Base-by-base conservation (phyloP, 1,140 invertebrate genomes). In the Musca domestica region DNA sequence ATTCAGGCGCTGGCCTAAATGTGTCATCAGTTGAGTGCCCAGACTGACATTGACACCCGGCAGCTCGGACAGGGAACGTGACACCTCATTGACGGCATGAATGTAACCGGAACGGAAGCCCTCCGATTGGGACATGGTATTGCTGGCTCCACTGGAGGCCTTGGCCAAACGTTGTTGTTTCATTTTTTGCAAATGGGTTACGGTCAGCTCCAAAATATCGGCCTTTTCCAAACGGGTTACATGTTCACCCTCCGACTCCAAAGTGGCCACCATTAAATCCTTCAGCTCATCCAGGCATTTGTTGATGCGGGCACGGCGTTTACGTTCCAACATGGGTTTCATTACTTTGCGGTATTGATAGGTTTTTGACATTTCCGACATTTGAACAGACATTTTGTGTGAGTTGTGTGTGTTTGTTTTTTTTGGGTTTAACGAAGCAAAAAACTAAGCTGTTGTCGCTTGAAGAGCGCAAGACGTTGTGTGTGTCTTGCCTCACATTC, bases 261-360 rank as follows among this genome's bases (percentile, higher is more conserved):
- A 82, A 23, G 94, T 93, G 74, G 91, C 90, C 63, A 96, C 91
- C 88, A 98, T 95, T 70, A 97, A 83, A 76, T 94, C 92, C 81
- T 98, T 98, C 22, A 98, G 86, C 80, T 98, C 94, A 76, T 95
- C 92, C 73, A 98, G 84, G 81, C 94, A 97, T 66, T 92, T 90
- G 83, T 98, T 98, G 83, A 98, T 98, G 73, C 96, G 87, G 54
- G 95, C 95, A 69, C 96, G 86, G 61, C 95, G 87, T 83, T 95
- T 95, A 74, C 95, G 90, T 84, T 98, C 96, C 81, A 98, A 87
- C 89, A 98, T 92, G 71, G 96, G 96, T 83, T 98, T 98, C 91
- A 94, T 95, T 74, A 95, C 92, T 88, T 95, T 95, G 83, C 93
- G 87, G 84, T 95, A 95, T 79, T 95, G 93, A 82, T 94, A 94